Conservation (phyloP, 1,140 invertebrate genomes). For the Procambarus virginalis region DNA sequence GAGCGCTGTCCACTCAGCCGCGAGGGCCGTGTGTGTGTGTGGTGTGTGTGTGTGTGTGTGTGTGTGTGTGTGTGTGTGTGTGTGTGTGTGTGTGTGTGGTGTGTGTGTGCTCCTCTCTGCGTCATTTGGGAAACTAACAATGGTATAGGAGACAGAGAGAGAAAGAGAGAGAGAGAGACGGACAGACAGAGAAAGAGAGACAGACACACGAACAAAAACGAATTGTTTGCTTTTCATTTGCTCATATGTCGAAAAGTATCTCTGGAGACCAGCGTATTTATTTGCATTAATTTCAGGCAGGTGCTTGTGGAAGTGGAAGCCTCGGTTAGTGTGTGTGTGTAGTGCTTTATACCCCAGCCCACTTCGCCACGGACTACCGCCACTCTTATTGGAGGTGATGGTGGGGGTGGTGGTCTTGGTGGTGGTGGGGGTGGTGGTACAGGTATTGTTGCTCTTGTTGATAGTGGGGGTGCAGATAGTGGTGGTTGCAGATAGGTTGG, state of each 20-base stretch:
- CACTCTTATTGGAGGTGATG: neutral
- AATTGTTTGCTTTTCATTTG: slow-evolving; percentile 19
- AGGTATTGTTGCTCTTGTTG: neutral
- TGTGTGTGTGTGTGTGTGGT: no score
- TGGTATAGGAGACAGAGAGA: no score
- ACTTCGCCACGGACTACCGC: neutral
- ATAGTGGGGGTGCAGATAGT: neutral
- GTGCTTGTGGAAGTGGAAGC: neutral
- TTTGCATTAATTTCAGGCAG: slow-evolving; percentile 34
- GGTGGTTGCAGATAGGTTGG: neutral
- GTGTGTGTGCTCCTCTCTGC: no score
- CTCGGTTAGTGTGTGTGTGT: slow-evolving; percentile 15
- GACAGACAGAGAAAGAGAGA: no score
- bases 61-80: no score
- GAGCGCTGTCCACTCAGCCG: no score
- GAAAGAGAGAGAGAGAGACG: no score
- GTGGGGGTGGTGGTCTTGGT: neutral
- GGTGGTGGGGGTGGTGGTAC: neutral
- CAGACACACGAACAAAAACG: no score
- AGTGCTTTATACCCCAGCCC: neutral
- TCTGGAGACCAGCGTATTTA: slow-evolving; percentile 7
- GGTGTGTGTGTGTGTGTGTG: no score
- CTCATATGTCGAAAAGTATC: slow-evolving; percentile 19
- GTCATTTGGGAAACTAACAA: no score
- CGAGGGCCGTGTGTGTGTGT: no score